phyloP scores from a whole-genome alignment of 64 coral and sea anemone genomes.

The Pocillopora damicornis region DNA sequence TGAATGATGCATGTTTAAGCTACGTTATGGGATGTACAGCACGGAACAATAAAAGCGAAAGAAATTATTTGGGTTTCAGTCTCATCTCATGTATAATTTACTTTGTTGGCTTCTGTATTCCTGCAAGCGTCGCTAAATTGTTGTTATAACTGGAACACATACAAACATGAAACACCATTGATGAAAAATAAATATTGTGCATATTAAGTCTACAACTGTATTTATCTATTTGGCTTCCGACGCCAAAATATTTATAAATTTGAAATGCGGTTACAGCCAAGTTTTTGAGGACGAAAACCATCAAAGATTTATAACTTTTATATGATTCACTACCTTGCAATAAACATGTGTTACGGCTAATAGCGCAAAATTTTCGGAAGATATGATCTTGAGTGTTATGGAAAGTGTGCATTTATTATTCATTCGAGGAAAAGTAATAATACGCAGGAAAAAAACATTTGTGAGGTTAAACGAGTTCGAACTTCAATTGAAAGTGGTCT shows the following conservation, averaged over 20 bases:
- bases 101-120: neutral
- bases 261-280: neutral
- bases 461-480: slow-evolving; percentile 3
- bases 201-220: neutral
- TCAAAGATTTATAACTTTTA: slow-evolving; percentile 31
- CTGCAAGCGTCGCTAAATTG: neutral
- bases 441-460: neutral
- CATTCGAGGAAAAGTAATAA: slow-evolving; percentile 16
- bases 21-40: neutral
- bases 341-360: neutral
- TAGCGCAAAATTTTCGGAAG: neutral
- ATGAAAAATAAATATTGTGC: neutral
- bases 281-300: slow-evolving; percentile 20
- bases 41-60: slow-evolving; percentile 5
- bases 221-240: neutral
- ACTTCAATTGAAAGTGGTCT: neutral
- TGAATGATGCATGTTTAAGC: neutral
- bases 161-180: neutral
- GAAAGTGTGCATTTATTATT: slow-evolving; percentile 18
- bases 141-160: neutral
- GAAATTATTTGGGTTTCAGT: neutral
- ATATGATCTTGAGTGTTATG: slow-evolving; percentile 1
- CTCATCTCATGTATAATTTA: slow-evolving; percentile 18
- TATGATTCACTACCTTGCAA: neutral
- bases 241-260: slow-evolving; percentile 5